Conservation (phyloP, 2,888 invertebrate species). For the Drosophila imparisetae region DNA sequence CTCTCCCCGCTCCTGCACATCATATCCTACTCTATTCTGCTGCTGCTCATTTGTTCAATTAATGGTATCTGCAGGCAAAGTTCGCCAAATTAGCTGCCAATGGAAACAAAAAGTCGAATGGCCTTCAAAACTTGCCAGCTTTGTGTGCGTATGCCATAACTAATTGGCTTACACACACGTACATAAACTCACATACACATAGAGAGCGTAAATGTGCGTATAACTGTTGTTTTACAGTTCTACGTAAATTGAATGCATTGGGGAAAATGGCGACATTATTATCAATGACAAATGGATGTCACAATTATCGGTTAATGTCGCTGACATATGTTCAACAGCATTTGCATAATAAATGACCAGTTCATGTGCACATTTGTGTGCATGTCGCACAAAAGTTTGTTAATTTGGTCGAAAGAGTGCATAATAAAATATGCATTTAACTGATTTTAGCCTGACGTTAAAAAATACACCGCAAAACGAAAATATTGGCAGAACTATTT, state of each 20-base stretch:
- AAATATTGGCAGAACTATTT: not conserved
- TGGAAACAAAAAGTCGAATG: constrained; percentile 23
- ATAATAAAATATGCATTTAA: not conserved
- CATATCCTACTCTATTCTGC: not conserved
- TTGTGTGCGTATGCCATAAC: constrained; percentile 21
- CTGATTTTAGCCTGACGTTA: not conserved
- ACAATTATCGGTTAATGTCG: constrained; percentile 79
- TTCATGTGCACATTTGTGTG: not conserved
- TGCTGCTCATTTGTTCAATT: constrained; percentile 9
- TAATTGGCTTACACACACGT: constrained; percentile 46
- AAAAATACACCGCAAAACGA: not conserved
- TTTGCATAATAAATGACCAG: constrained; percentile 65
- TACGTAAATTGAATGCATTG: constrained; percentile 43
- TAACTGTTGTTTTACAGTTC: constrained; percentile 56
- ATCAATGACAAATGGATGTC: constrained; percentile 71
- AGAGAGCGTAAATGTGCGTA: constrained; percentile 17
- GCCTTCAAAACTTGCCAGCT: constrained; percentile 24
- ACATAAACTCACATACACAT: constrained; percentile 2
- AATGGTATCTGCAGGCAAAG: constrained; percentile 47
- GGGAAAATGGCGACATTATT: constrained; percentile 43
- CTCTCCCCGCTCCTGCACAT: not conserved
- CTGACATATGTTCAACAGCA: constrained; percentile 66
- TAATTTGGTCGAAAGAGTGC: constrained; percentile 14
- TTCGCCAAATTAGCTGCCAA: constrained; percentile 27
- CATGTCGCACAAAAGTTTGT: constrained; percentile 14